Conservation (phyloP, 2,113 vertebrate genomes). For the Mastomys coucha region DNA sequence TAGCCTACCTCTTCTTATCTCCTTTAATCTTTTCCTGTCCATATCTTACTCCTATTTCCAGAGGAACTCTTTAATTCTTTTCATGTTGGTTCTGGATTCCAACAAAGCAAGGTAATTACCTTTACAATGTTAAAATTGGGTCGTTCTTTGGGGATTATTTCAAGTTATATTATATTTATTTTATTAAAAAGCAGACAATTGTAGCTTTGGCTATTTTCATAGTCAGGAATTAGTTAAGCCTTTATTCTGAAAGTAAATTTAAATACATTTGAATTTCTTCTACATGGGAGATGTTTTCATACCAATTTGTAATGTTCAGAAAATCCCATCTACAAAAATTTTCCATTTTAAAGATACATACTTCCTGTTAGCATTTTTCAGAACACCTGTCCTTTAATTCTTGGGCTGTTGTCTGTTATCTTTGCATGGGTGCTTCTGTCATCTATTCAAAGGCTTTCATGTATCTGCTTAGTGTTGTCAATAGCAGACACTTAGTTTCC, state of each 20-base stretch:
- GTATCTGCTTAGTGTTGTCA: not conserved
- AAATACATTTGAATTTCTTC: not conserved
- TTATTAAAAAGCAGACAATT: not conserved
- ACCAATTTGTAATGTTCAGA: not conserved
- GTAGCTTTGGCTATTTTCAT: not conserved
- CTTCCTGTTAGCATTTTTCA: not conserved
- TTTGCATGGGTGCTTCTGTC: not conserved
- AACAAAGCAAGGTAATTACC: not conserved
- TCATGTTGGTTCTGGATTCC: too few species aligned
- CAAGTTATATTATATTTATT: not conserved
- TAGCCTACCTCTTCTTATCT: too few species aligned
- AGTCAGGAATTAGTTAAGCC: not conserved
- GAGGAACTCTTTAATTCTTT: too few species aligned
- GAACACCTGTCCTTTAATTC: not conserved
- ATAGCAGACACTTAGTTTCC: not conserved
- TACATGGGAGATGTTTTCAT: not conserved
- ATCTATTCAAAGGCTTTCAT: not conserved
- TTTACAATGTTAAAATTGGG: not conserved
- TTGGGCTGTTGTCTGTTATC: not conserved
- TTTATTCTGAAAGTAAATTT: not conserved
- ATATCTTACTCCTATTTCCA: too few species aligned
- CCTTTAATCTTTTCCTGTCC: too few species aligned
- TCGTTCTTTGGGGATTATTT: conserved; percentile 15
- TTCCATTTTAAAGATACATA: not conserved
- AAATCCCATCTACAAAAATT: not conserved